Percentiles rank a stretch among this genome's conserved stretches.
Evolutionary conservation across 2,888 invertebrate genomes (phyloP).

Genomic region (Polyommatus iphigenia): DNA sequence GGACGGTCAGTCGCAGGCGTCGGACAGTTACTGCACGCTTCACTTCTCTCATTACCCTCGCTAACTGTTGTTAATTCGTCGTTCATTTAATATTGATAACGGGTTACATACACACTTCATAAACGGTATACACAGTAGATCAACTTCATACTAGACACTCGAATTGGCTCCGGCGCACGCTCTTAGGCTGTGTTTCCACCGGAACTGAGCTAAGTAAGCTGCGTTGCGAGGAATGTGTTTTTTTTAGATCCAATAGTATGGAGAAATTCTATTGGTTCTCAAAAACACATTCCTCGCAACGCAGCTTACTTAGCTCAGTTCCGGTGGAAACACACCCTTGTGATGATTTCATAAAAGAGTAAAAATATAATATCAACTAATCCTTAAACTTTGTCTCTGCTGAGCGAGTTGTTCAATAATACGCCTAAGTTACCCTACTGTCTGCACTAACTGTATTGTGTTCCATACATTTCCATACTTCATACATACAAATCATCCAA

Average conservation of each 20-base stretch:
- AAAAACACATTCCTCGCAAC: too few relatives aligned
- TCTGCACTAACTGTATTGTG: background rate
- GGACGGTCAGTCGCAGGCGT: constrained; percentile 27
- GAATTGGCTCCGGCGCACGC: background rate
- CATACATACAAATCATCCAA: constrained; percentile 8
- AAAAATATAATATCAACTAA: too few relatives aligned
- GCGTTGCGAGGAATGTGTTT: too few relatives aligned
- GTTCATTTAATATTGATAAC: constrained; percentile 31
- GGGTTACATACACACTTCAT: constrained; percentile 22
- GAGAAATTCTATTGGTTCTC: too few relatives aligned
- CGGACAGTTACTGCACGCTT: constrained; percentile 40
- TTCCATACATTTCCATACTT: background rate
- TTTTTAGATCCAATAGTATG: too few relatives aligned
- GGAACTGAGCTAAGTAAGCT: too few relatives aligned
- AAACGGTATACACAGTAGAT: background rate
- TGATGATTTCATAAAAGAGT: too few relatives aligned
- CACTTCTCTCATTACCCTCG: constrained; percentile 36
- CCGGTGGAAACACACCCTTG: too few relatives aligned
- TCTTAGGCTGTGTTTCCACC: too few relatives aligned
- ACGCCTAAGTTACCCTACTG: background rate
- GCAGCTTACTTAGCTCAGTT: too few relatives aligned
- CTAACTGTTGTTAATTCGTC: constrained; percentile 34
- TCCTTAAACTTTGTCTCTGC: too few relatives aligned
- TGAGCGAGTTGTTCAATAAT: background rate
- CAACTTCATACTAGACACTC: background rate